Conservation (phyloP, 2,888 invertebrate genomes). For the Leucophora obtusa region DNA sequence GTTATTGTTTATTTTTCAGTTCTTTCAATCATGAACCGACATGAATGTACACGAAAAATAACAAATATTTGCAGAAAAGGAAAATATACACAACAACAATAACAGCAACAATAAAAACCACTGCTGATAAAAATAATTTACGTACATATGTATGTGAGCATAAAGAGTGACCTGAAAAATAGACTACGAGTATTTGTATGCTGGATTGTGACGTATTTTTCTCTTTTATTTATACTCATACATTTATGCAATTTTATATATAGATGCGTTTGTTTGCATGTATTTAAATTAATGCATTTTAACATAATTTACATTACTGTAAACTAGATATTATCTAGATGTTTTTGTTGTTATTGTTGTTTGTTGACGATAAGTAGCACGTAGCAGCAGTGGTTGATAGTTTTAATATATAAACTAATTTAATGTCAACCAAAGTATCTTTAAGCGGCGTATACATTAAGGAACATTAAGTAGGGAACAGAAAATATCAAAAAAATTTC, state of each 20-base stretch:
- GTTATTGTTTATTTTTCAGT: not conserved
- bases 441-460: too few relatives aligned
- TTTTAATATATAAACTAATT: too few relatives aligned
- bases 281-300: not conserved
- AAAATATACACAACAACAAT: slow-evolving; percentile 22
- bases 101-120: not conserved
- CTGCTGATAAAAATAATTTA: slow-evolving; percentile 36
- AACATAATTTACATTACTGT: not conserved
- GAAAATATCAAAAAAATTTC: too few relatives aligned
- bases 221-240: not conserved
- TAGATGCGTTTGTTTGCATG: not conserved
- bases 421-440: too few relatives aligned
- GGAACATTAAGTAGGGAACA: too few relatives aligned
- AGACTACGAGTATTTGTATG: slow-evolving; percentile 15
- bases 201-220: slow-evolving; percentile 26
- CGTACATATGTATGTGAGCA: slow-evolving; percentile 34
- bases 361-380: too few relatives aligned
- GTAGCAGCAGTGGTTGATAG: too few relatives aligned
- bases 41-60: slow-evolving; percentile 7
- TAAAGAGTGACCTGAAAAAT: slow-evolving; percentile 59
- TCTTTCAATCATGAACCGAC: slow-evolving; percentile 35
- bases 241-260: not conserved
- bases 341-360: too few relatives aligned
- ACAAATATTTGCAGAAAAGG: slow-evolving; percentile 8
- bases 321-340: not conserved